Evolutionary conservation across 2,797 vertebrate species (phyloP), one percentile per base, ranked within the genome.

Genomic region (Dendrocincla tyrannina): DNA sequence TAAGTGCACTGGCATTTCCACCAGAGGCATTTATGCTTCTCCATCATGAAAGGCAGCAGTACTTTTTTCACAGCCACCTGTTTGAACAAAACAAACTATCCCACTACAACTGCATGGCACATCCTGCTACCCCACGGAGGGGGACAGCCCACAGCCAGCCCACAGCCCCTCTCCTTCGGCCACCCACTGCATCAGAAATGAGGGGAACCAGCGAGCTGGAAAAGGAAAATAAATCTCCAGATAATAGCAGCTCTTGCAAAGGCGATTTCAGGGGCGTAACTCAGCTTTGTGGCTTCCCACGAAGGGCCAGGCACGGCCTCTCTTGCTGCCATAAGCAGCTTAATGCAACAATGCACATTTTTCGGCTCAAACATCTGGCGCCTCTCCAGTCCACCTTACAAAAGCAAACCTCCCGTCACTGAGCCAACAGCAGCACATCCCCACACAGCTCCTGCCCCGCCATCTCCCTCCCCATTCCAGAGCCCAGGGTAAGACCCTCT

Each of bases 171-270:
- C 27, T 69, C 68, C 63, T 68, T 52, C 0, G 0, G 78, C 75
- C 72, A 39, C 74, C 25, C 19, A 5, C 63, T 1, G 3, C 75
- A 17, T 4, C 2, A 0, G 62, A 55, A 85, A 24, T 7, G 2
- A 42, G 20, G n/a, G 27, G 47, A 90, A 66, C 32, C 23, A 2
- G 63, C 5, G 0, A 79, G 67, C 94, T 95, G 68, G 83, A 91
- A 95, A 82, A 90, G 83, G 67, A 93, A 95, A 88, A 73, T 52
- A 94, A 88, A 88, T 84, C 91, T 78, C 49, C 62, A 63, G 80
- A 94, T 90, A 84, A 89, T 2, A 85, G 56, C 77, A 49, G 88
- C 92, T 89, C 69, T 91, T 9, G 62, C 84, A 86, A 88, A 94
- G 93, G 81, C 52, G 15, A 85, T 90, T 95, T 92, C 88, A 86